Base-by-base conservation (phyloP, 1,140 invertebrate genomes). In the Halictus rubicundus region DNA sequence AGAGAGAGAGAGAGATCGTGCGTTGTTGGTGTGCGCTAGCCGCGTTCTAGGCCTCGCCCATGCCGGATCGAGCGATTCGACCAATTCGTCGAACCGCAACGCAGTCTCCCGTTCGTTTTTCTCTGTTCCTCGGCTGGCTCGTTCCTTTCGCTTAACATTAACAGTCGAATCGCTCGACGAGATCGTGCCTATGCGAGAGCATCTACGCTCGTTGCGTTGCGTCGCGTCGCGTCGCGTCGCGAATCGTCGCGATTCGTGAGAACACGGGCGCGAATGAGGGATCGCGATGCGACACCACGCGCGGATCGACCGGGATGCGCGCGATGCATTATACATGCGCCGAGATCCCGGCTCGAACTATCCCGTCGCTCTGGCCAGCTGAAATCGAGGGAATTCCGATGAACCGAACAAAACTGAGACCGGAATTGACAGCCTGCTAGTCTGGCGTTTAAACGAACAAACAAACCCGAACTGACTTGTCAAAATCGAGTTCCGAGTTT, bases 291-390 rank as follows among this genome's bases (percentile, higher is more conserved):
- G 63, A n/a, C 42, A 46, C 42, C 42, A 46, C 39, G 52, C 81
- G 85, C 81, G 78, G 57, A 74, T 49, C 84, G 65, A 42, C 46
- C 79, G 59, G n/a, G 46, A 63, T 7, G 59, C 74, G 74, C 69
- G 85, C 65, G 72, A 78, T 87, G 86, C 85, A 87, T 87, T 84
- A 85, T 85, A 87, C 86, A 87, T 87, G 32, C 32, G 32, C 32
- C 32, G 32, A 2, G 54, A n/a, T 9, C 10, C 19, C 42, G 66
- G 60, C 49, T 71, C 77, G 65, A 84, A 71, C 68, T 27, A 73
- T 69, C 71, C 14, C 3, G 14, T 32, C 32, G 16, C 54, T 84
- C 39, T 10, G 9, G 19, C 64, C 52, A 65, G 21, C 68, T 77
- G 72, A 77, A 81, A 68, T 73, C 52, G 42, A 68, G 54, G 63